These are phyloP conservation scores for Dendrocopos noguchii DNA, from an alignment of 2,113 vertebrate genomes.

Conservation along the genomic window DNA sequence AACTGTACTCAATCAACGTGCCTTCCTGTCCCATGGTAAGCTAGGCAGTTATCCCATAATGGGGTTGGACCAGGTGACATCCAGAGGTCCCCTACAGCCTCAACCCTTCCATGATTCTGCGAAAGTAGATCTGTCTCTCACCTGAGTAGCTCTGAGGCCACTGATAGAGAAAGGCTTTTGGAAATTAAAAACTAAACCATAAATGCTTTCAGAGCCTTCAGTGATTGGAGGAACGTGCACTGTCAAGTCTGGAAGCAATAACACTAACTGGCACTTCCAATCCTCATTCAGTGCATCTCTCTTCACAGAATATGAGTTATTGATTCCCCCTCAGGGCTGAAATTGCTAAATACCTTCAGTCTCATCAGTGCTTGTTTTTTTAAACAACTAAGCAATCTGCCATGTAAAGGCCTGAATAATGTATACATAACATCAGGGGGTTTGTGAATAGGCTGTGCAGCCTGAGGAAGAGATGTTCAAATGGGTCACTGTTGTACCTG, in stretches of 20 bases:
- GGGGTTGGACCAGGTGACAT: not conserved
- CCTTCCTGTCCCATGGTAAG: too few relatives aligned
- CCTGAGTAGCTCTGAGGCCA: not conserved
- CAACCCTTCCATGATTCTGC: not conserved
- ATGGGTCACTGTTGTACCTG: accelerated
- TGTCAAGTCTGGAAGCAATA: not conserved
- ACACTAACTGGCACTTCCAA: not conserved
- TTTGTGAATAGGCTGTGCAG: not conserved
- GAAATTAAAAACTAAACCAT: not conserved
- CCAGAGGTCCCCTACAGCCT: not conserved
- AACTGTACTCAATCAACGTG: too few relatives aligned
- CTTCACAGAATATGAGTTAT: not conserved
- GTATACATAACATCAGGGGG: accelerated
- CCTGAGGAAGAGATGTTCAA: not conserved
- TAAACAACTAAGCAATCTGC: not conserved
- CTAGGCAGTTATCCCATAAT: too few relatives aligned
- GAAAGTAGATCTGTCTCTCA: not conserved
- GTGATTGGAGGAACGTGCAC: not conserved
- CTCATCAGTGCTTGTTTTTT: not conserved
- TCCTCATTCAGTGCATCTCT: not conserved
- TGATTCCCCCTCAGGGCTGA: not conserved
- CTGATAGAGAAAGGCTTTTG: not conserved
- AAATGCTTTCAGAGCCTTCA: not conserved
- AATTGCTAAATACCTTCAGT: not conserved
- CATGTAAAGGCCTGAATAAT: not conserved